Percentiles rank a stretch among this genome's conserved stretches.
phyloP scores from a whole-genome alignment of 2,888 invertebrate species.

The Oegoconia quadripuncta region DNA sequence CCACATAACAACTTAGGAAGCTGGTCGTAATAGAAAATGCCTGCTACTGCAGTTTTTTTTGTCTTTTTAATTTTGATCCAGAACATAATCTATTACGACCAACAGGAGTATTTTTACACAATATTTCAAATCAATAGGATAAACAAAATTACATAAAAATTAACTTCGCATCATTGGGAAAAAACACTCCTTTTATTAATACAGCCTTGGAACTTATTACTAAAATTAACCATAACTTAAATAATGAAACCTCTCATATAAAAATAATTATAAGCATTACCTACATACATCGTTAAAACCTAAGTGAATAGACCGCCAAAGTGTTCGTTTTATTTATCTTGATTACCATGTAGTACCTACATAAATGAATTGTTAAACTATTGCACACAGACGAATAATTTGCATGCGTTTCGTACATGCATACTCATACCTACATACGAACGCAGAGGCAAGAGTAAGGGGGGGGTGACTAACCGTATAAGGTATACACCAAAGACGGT shows the following conservation, averaged over 20 bases:
- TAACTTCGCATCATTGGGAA: conserved; percentile 42
- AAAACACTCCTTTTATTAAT: conserved; percentile 71
- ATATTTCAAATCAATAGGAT: conserved; percentile 33
- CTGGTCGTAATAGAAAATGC: conserved; percentile 51
- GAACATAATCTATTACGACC: conserved; percentile 48
- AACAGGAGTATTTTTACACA: conserved; percentile 62
- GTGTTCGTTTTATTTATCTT: too few relatives aligned
- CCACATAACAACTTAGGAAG: conserved; percentile 64
- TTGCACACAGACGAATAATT: too few relatives aligned
- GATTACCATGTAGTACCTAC: too few relatives aligned
- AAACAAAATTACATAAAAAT: conserved; percentile 42
- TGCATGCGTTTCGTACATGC: too few relatives aligned
- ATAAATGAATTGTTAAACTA: too few relatives aligned
- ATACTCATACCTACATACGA: conserved; percentile 4
- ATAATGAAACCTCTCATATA: conserved; percentile 71
- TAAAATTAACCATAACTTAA: conserved; percentile 73
- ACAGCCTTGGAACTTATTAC: conserved; percentile 76
- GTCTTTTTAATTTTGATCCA: conserved; percentile 34
- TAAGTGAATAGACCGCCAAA: conserved; percentile 74
- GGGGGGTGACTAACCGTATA: too few relatives aligned
- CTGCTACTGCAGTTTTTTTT: conserved; percentile 26
- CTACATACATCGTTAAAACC: conserved; percentile 54
- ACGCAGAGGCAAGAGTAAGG: too few relatives aligned
- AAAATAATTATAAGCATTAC: conserved; percentile 66
- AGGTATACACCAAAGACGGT: conserved; percentile 11